Base-by-base conservation (phyloP, 2,888 invertebrate genomes). In the Ennomos quercinarius region DNA sequence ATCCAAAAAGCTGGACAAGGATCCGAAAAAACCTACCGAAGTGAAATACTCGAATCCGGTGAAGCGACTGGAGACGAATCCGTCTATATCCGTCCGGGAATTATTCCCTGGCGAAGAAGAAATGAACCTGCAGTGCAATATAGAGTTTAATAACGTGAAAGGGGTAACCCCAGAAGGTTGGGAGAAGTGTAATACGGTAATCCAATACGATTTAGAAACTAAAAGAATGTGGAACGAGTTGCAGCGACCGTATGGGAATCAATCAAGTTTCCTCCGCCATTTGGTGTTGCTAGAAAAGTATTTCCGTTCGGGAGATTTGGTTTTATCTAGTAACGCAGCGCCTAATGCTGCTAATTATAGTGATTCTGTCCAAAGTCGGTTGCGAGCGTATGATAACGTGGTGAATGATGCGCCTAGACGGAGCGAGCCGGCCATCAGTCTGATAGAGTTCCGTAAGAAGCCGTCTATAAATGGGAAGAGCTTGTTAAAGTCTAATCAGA, bases 191-290 rank as follows among this genome's bases (percentile, higher is more conserved):
- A 94, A 94, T 66, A 94, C 96, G 0, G 94, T 95, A 72, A 95
- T 97, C 52, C 97, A 97, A 73, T 97, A 97, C 67, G 97, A 97
- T 73, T 92, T 94, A 10, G 96, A 96, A n/a, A 97, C 97, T 0
- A 96, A 96, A 59, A 93, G 94, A 8, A 89, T 97, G 2, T 97
- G 97, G 96, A 95, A 96, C 63, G 96, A 96, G 70, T 81, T 97
- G 40, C 97, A 97, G 76, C 95, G 96, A 77, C 97, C 97, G 0
- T 97, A 97, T 71, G 97, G 97, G 3, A 97, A 97, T 81, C 97
- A 97, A 74, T 97, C 97, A 43, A 97, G 97, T 67, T 97, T 97
- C 77, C 86, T 97, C 1, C 93, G 97, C 8, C 97, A 97, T 84
- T 86, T 97, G 39, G 95, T 97, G 50, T 86, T 97, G 8, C 79